Evolutionary conservation across 2,888 invertebrate species (phyloP).

Genomic region (Agrotis puta): DNA sequence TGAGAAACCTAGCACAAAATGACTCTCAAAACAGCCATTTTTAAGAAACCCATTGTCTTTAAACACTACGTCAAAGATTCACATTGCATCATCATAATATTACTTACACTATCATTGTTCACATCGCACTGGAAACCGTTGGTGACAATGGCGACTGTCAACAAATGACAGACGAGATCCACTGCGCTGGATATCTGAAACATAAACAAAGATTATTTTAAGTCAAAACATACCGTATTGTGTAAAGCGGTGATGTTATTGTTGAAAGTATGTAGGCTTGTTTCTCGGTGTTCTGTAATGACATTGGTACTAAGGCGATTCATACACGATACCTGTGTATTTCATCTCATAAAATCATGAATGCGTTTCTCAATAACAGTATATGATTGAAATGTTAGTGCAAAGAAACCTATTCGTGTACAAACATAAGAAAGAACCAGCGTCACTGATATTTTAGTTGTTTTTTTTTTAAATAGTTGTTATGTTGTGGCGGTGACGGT

Average conservation of each 20-base stretch:
- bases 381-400: no score
- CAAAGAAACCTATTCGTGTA: no score
- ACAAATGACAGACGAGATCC: slow-evolving; percentile 77
- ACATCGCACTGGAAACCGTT: slow-evolving; percentile 83
- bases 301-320: slow-evolving; percentile 1
- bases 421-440: no score
- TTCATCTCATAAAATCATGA: no score
- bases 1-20: slow-evolving; percentile 3
- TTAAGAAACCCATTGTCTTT: slow-evolving; percentile 15
- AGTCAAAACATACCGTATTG: slow-evolving; percentile 29
- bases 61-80: slow-evolving; percentile 26
- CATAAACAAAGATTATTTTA: slow-evolving; percentile 65
- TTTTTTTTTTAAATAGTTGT: not conserved
- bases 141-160: slow-evolving; percentile 77
- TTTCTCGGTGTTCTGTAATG: slow-evolving; percentile 9
- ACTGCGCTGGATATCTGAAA: slow-evolving; percentile 77
- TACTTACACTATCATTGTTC: slow-evolving; percentile 75
- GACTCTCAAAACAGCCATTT: not conserved
- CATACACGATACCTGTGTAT: no score
- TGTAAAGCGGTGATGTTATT: slow-evolving; percentile 35
- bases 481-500: not conserved
- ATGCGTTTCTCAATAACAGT: no score
- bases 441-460: no score
- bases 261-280: slow-evolving; percentile 6
- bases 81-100: slow-evolving; percentile 28